Conservation (phyloP, 2,113 vertebrate genomes). For the Rana temporaria region DNA sequence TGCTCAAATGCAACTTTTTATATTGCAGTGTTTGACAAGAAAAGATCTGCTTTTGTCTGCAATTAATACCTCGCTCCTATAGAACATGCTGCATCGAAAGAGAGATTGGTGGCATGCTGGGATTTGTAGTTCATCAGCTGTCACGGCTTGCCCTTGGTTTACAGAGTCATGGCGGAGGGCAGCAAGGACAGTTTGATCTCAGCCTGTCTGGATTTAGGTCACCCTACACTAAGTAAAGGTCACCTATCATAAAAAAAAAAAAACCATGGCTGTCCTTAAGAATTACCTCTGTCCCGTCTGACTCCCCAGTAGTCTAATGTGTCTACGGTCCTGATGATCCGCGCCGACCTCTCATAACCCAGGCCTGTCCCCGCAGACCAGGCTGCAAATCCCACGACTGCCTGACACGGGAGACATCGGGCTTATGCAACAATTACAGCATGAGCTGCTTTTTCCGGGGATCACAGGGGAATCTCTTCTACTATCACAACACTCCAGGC, state of each 20-base stretch:
- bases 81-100: too few species aligned
- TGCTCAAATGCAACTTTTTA: too few species aligned
- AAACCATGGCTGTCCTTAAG: too few species aligned
- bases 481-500: constrained; percentile 3
- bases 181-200: not conserved
- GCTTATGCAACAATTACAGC: constrained; percentile 55
- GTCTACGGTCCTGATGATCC: not conserved
- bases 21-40: too few species aligned
- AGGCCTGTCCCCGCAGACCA: not conserved
- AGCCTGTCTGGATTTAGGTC: not conserved
- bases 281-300: not conserved
- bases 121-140: not conserved
- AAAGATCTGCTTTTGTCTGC: too few species aligned
- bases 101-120: not conserved
- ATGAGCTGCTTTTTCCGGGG: constrained; percentile 16
- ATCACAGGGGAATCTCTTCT: not conserved
- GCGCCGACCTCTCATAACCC: constrained; percentile 27
- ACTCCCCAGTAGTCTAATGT: not conserved
- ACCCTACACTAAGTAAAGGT: not conserved
- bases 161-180: not conserved
- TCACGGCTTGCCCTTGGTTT: too few species aligned
- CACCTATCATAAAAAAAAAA: not conserved
- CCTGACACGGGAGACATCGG: constrained; percentile 14
- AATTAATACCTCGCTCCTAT: too few species aligned
- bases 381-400: constrained; percentile 16